A percentile compares a stretch with the other conserved stretches of the same genome.
phyloP scores from a whole-genome alignment of 2,888 invertebrate genomes.

The Helleia helle region DNA sequence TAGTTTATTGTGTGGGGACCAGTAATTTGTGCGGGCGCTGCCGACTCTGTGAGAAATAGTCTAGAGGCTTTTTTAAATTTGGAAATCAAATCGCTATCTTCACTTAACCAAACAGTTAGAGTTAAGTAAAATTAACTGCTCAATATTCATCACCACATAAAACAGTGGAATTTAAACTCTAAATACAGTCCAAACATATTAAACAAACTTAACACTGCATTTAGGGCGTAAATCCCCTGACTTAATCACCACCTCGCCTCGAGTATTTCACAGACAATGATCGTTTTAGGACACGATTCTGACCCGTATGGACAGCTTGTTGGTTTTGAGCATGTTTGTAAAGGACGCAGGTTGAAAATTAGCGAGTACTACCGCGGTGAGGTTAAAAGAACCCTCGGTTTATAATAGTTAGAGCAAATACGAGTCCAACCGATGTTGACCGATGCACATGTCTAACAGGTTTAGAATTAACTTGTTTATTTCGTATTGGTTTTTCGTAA shows the following conservation, averaged over 20 bases:
- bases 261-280: neutral
- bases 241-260: constrained; percentile 1
- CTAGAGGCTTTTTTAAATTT: no score
- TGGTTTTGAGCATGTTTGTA: constrained; percentile 48
- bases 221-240: constrained; percentile 26
- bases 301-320: constrained; percentile 35
- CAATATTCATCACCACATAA: constrained; percentile 30
- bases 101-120: constrained; percentile 9
- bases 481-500: constrained; percentile 4
- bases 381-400: constrained; percentile 34
- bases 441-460: constrained; percentile 17
- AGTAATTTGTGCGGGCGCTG: no score
- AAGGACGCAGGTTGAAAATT: constrained; percentile 55
- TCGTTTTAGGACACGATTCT: constrained; percentile 21
- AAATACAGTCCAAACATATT: constrained; percentile 48
- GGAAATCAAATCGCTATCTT: neutral
- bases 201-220: constrained; percentile 28
- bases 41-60: no score
- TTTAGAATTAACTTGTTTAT: constrained; percentile 14
- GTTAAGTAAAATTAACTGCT: constrained; percentile 30
- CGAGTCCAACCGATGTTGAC: constrained; percentile 19
- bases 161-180: constrained; percentile 44
- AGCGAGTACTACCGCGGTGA: constrained; percentile 64
- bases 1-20: no score
- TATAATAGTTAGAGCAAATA: constrained; percentile 39